These are phyloP conservation scores for Scartelaos histophorus DNA, from an alignment of 2,113 vertebrate species.

Conservation along the genomic window DNA sequence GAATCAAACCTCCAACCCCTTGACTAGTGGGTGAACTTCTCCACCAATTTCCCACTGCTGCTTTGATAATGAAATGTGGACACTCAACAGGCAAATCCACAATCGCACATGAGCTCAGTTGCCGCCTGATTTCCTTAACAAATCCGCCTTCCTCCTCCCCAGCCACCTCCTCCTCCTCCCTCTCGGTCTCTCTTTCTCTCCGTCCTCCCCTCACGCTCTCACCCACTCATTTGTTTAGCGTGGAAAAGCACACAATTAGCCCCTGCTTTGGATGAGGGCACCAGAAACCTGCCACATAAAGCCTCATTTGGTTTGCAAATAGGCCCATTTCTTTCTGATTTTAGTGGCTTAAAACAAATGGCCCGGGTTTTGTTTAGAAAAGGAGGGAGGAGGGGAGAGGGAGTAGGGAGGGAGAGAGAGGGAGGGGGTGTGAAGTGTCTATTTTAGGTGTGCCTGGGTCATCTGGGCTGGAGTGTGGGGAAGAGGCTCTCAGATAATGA, in stretches of 20 bases:
- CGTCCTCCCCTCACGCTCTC: constrained; percentile 19
- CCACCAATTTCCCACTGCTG: constrained; percentile 2
- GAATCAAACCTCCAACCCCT: background rate
- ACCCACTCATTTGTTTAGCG: constrained; percentile 69
- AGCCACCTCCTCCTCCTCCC: constrained; percentile 40
- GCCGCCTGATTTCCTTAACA: constrained; percentile 71
- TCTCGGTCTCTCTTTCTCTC: constrained; percentile 18
- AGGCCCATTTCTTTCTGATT: constrained; percentile 70
- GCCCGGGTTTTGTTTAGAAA: constrained; percentile 56
- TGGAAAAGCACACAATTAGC: constrained; percentile 70
- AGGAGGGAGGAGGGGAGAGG: constrained; percentile 8
- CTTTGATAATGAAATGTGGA: constrained; percentile 16
- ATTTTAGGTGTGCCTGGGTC: constrained; percentile 68
- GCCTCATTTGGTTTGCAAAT: constrained; percentile 78
- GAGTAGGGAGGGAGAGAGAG: constrained; percentile 4
- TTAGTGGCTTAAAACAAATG: constrained; percentile 74
- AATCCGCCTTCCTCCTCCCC: constrained; percentile 54
- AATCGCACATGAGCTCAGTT: constrained; percentile 54
- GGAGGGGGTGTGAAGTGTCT: constrained; percentile 60
- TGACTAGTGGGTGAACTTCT: background rate
- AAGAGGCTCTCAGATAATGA: constrained; percentile 77
- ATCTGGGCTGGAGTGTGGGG: constrained; percentile 64
- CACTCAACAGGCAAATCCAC: constrained; percentile 41
- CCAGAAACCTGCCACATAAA: constrained; percentile 64
- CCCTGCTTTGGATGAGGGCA: constrained; percentile 67